Evolutionary conservation across 2,888 invertebrate species (phyloP).

Genomic region (Andricus curvator): DNA sequence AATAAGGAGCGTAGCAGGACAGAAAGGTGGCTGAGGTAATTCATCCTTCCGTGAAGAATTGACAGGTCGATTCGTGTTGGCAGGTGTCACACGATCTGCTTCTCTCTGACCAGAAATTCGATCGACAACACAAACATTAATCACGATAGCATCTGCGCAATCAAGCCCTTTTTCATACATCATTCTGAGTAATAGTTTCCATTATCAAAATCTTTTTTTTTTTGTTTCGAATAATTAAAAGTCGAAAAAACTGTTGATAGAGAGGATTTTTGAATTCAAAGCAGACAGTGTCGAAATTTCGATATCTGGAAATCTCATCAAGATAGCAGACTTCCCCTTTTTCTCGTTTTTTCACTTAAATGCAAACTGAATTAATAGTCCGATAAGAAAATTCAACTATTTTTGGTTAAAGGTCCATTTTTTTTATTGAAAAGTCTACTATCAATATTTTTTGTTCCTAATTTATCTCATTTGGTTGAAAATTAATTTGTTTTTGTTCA

Average conservation of each 20-base stretch:
- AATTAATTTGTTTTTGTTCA: no score
- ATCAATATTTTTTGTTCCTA: no score
- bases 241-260: neutral
- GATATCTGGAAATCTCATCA: neutral
- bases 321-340: neutral
- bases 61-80: conserved; percentile 61
- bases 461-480: no score
- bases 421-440: no score
- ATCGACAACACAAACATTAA: conserved; percentile 51
- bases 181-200: conserved; percentile 24
- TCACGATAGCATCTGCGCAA: conserved; percentile 44
- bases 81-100: conserved; percentile 64
- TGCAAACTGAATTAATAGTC: no score
- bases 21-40: conserved; percentile 61
- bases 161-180: conserved; percentile 33
- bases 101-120: conserved; percentile 55
- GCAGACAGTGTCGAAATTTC: neutral
- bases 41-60: conserved; percentile 54
- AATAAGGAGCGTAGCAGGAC: conserved; percentile 47
- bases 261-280: neutral
- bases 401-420: no score
- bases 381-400: no score
- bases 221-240: neutral
- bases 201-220: conserved; percentile 16
- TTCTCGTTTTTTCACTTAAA: no score